Evolutionary conservation across 2,797 vertebrate genomes (phyloP).

Genomic region (Spinibarbus caldwelli): DNA sequence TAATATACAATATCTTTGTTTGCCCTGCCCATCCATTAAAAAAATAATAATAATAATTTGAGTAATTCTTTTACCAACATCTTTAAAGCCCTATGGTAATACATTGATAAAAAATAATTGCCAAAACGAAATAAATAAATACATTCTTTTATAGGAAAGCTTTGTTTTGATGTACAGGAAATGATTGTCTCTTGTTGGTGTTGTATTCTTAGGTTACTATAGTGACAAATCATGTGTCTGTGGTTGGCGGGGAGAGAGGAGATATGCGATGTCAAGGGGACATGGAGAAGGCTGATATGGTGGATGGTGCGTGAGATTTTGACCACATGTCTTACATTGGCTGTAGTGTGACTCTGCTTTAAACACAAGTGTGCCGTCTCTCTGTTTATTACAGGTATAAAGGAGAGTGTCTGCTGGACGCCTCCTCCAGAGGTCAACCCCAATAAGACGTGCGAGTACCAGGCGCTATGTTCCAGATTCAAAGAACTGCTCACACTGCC

Average conservation of each 20-base stretch:
- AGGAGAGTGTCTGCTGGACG: conserved; percentile 92
- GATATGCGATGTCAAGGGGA: conserved; percentile 84
- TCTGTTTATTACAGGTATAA: conserved; percentile 78
- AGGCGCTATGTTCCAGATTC: conserved; percentile 89
- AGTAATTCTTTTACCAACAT: no score
- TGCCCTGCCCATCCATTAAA: no score
- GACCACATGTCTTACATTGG: not conserved
- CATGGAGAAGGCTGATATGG: conserved; percentile 95
- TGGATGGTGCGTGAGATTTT: conserved; percentile 81
- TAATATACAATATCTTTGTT: no score
- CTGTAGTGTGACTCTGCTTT: not conserved
- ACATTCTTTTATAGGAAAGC: not conserved
- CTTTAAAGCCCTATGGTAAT: not conserved
- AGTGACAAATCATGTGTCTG: conserved; percentile 81
- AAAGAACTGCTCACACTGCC: conserved; percentile 89
- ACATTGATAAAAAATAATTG: not conserved
- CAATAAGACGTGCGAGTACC: conserved; percentile 90
- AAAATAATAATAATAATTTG: no score
- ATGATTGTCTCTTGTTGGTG: conserved; percentile 28
- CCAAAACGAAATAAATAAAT: no score
- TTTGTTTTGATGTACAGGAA: not conserved
- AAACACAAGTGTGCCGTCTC: not conserved
- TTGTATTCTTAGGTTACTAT: conserved; percentile 84
- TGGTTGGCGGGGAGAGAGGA: conserved; percentile 76
- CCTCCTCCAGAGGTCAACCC: conserved; percentile 86